phyloP scores from a whole-genome alignment of 2,113 vertebrate species.

The Dolichotis patagonum region DNA sequence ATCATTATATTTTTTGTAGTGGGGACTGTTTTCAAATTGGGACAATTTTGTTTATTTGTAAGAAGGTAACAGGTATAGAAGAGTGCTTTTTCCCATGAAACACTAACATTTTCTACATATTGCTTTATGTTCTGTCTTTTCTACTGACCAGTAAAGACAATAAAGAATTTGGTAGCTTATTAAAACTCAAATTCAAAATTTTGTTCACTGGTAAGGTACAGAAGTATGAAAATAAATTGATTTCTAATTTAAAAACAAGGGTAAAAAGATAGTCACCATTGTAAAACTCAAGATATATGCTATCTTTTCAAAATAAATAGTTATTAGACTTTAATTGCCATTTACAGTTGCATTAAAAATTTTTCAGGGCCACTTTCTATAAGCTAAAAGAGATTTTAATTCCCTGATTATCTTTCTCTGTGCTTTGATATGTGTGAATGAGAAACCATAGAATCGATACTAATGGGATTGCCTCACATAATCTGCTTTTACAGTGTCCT shows the following conservation, averaged over 20 bases:
- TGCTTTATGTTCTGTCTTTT: slow-evolving; percentile 28
- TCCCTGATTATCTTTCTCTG: slow-evolving; percentile 37
- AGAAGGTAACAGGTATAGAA: not conserved
- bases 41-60: not conserved
- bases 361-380: slow-evolving; percentile 37
- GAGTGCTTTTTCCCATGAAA: not conserved
- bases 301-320: not conserved
- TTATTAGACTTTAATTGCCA: slow-evolving; percentile 49
- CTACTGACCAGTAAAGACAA: not conserved
- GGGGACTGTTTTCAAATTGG: not conserved
- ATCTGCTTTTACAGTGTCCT: not conserved
- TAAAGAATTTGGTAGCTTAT: not conserved
- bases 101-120: not conserved
- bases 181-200: not conserved
- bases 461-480: slow-evolving; percentile 33
- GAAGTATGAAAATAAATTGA: not conserved
- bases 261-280: not conserved
- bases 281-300: not conserved
- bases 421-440: slow-evolving; percentile 30
- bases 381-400: slow-evolving; percentile 54
- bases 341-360: slow-evolving; percentile 67
- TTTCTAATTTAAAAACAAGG: slow-evolving; percentile 5
- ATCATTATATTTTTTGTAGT: not conserved
- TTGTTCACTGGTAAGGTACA: not conserved
- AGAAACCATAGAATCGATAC: slow-evolving; percentile 47